These are phyloP conservation scores for Megalops cyprinoides DNA, from an alignment of 2,797 vertebrate species.

Conservation along the genomic window DNA sequence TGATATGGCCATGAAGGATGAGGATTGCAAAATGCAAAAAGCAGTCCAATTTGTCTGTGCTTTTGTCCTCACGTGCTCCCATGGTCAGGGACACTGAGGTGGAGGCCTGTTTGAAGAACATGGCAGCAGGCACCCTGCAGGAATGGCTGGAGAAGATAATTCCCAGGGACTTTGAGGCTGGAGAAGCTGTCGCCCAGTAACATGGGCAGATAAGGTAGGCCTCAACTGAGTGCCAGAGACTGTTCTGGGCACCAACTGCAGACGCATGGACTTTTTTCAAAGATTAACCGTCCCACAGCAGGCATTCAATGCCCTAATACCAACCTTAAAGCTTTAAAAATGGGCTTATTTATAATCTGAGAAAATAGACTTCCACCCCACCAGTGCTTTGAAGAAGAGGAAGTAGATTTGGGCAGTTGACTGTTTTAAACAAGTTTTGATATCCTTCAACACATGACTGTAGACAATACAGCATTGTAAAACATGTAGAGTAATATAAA, in stretches of 20 bases:
- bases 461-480: too few species aligned
- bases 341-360: constrained; percentile 33
- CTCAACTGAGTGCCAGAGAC: constrained; percentile 57
- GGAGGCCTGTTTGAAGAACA: neutral
- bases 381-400: neutral
- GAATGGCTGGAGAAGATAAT: constrained; percentile 55
- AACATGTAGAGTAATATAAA: neutral
- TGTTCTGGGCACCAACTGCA: constrained; percentile 41
- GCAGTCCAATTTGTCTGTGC: neutral
- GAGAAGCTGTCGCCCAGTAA: constrained; percentile 39
- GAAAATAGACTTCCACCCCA: constrained; percentile 1
- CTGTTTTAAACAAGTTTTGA: neutral
- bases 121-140: constrained; percentile 41
- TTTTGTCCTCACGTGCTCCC: neutral
- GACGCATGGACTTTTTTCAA: constrained; percentile 43
- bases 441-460: too few species aligned
- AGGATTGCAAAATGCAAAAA: neutral
- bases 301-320: constrained; percentile 43
- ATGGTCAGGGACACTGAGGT: constrained; percentile 20
- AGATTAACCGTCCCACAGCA: constrained; percentile 55
- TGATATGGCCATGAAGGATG: neutral
- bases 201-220: constrained; percentile 54
- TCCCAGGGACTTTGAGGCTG: constrained; percentile 39
- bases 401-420: neutral
- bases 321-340: constrained; percentile 38